phyloP scores from a whole-genome alignment of 2,113 vertebrate genomes.

The Petrocephalus microphthalmus region DNA sequence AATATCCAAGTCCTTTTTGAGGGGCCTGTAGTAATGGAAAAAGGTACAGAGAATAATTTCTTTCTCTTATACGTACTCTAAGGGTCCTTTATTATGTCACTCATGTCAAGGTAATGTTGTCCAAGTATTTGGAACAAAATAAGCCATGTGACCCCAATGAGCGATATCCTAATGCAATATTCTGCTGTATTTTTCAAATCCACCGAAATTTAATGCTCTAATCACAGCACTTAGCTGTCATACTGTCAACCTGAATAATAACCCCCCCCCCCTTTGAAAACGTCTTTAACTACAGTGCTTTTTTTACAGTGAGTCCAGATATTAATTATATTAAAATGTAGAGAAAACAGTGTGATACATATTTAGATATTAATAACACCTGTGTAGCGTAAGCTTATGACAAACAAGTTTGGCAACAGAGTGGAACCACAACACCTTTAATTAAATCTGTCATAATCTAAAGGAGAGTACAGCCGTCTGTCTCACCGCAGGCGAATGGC shows the following conservation, averaged over 20 bases:
- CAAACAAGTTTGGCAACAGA: background rate
- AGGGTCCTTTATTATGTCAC: background rate
- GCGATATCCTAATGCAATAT: background rate
- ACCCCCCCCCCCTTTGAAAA: background rate
- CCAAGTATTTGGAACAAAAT: background rate
- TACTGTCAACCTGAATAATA: background rate
- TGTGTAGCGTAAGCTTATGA: background rate
- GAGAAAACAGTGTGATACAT: background rate
- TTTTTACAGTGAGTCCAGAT: background rate
- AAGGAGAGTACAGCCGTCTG: background rate
- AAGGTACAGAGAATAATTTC: background rate
- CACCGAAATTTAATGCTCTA: background rate
- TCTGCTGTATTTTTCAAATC: background rate
- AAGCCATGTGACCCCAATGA: background rate
- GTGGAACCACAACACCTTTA: background rate
- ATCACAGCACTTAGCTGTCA: background rate
- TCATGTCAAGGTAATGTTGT: background rate
- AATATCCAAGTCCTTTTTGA: constrained; percentile 61
- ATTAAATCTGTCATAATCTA: background rate
- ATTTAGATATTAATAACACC: background rate
- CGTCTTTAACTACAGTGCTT: background rate
- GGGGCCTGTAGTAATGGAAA: constrained; percentile 48
- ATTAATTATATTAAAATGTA: background rate
- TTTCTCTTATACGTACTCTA: background rate
- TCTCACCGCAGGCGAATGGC: constrained; percentile 74